Percentiles rank a stretch among this genome's conserved stretches.
Conservation (phyloP, 1,140 invertebrate species). For the Eumeta japonica region DNA sequence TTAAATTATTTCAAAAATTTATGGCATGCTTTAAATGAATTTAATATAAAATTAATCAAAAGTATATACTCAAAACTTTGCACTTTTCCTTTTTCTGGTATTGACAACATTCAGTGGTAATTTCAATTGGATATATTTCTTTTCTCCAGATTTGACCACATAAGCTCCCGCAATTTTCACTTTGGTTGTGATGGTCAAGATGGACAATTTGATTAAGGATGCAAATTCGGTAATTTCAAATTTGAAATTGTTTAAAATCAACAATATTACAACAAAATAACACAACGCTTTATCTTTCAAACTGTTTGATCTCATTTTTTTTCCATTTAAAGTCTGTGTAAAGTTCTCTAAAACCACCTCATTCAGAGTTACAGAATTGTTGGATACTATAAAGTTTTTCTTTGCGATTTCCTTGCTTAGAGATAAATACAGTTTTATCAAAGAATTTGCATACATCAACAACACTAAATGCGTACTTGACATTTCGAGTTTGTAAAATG, state of each 20-base stretch:
- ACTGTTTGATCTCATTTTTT: conserved; percentile 20
- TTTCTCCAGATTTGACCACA: conserved; percentile 16
- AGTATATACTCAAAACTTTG: conserved; percentile 22
- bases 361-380: conserved; percentile 27
- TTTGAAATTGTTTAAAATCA: conserved; percentile 37
- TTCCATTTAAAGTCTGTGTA: conserved; percentile 17
- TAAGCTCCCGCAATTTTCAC: conserved; percentile 28
- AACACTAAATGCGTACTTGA: conserved; percentile 25
- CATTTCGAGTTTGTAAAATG: conserved; percentile 17
- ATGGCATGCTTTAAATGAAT: not conserved
- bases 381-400: conserved; percentile 25
- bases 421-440: conserved; percentile 25
- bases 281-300: conserved; percentile 40
- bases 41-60: not conserved
- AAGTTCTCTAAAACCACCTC: conserved; percentile 30
- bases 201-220: conserved; percentile 23
- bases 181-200: conserved; percentile 19
- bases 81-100: conserved; percentile 24
- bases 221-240: conserved; percentile 26
- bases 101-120: conserved; percentile 26
- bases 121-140: conserved; percentile 31
- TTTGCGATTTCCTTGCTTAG: conserved; percentile 23
- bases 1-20: too few relatives aligned
- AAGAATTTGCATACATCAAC: conserved; percentile 27
- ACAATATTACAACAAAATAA: conserved; percentile 31